These are phyloP conservation scores for Engraulis encrasicolus DNA, from an alignment of 2,113 vertebrate genomes.

Conservation along the genomic window DNA sequence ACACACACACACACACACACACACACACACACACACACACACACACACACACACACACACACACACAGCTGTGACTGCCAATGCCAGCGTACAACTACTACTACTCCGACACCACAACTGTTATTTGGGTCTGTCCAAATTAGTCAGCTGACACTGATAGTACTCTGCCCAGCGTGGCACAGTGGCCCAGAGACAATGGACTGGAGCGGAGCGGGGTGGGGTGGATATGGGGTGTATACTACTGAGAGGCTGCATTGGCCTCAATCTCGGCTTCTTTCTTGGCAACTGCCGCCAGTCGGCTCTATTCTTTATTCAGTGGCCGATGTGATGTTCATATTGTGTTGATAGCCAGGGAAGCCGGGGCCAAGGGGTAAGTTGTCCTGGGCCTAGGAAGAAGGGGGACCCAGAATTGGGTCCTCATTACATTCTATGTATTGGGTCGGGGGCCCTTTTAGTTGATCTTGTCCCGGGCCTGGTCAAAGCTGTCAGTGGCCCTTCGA, in stretches of 20 bases:
- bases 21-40: slow-evolving; percentile 4
- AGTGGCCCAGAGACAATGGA: not conserved
- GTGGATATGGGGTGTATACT: not conserved
- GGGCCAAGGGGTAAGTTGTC: too few species aligned
- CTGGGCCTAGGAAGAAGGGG: too few species aligned
- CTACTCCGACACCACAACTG: not conserved
- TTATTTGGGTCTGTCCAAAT: not conserved
- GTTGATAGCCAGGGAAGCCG: too few species aligned
- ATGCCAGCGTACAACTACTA: too few species aligned
- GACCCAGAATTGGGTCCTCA: too few species aligned
- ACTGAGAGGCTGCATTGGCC: not conserved
- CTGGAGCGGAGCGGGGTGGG: too few species aligned
- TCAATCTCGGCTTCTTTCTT: not conserved
- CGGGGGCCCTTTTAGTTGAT: too few species aligned
- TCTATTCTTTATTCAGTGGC: not conserved
- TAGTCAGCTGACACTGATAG: not conserved
- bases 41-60: not conserved
- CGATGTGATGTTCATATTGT: not conserved
- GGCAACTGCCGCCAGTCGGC: too few species aligned
- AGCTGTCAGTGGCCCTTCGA: too few species aligned
- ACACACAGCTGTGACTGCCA: not conserved
- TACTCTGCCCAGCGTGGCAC: not conserved
- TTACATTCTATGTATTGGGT: too few species aligned
- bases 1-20: not conserved
- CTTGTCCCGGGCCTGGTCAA: too few species aligned